phyloP scores from a whole-genome alignment of 2,113 vertebrate species.

The Syngnathus typhle region DNA sequence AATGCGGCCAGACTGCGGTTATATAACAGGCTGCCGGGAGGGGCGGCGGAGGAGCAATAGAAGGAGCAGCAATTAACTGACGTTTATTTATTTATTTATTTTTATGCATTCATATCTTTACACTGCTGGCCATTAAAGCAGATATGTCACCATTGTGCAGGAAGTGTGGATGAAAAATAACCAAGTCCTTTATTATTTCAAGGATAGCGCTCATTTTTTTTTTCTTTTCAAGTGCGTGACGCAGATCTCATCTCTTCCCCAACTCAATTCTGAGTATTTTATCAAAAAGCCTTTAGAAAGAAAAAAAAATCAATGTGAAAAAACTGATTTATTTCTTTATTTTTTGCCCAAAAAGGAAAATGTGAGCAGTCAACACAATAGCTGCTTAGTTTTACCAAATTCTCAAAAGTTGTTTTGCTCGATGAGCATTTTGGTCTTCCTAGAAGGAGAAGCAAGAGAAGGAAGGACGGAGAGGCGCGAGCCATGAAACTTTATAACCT shows the following conservation, averaged over 20 bases:
- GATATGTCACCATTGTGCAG: conserved; percentile 18
- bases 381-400: too few relatives aligned
- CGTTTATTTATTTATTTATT: conserved; percentile 39
- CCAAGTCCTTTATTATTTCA: conserved; percentile 2
- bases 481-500: conserved; percentile 65
- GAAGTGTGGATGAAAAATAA: conserved; percentile 2
- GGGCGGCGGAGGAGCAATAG: conserved; percentile 37
- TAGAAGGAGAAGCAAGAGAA: conserved; percentile 17
- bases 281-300: conserved; percentile 37
- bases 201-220: conserved; percentile 1
- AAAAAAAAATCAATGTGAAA: not conserved
- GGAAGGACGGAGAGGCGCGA: conserved; percentile 12
- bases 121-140: conserved; percentile 16
- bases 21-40: conserved; percentile 64
- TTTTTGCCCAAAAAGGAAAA: conserved; percentile 30
- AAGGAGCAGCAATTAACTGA: conserved; percentile 39
- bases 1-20: conserved; percentile 70
- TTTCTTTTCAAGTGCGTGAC: conserved; percentile 19
- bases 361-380: not conserved
- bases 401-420: conserved; percentile 19
- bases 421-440: conserved; percentile 33
- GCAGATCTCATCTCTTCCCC: conserved; percentile 16
- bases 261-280: conserved; percentile 30
- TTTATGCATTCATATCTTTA: conserved; percentile 61
- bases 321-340: not conserved